Evolutionary conservation across 37 sponge, comb jelly and placozoan genomes (phyloP).

Genomic region (Ephydatia muelleri): DNA sequence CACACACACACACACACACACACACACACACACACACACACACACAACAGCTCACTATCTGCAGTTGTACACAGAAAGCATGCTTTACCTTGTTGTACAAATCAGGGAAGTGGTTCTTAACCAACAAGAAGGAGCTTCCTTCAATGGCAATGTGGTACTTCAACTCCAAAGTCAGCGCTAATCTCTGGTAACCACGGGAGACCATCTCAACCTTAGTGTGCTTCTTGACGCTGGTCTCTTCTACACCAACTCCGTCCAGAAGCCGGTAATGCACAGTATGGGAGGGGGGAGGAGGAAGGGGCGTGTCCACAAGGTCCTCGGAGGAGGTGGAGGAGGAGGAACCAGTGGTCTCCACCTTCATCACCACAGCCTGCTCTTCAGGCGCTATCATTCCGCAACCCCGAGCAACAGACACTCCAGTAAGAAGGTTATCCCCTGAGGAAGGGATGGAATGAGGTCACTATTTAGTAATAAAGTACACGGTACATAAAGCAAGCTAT

Average conservation of each 20-base stretch:
- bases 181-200: not conserved
- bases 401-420: constrained; percentile 84
- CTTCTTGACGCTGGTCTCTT: not conserved
- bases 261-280: not conserved
- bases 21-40: not conserved
- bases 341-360: constrained; percentile 23
- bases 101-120: constrained; percentile 27
- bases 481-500: too few species aligned
- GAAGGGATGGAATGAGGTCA: not conserved
- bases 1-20: not conserved
- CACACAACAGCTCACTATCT: too few species aligned
- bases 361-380: constrained; percentile 21
- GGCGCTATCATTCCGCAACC: constrained; percentile 80
- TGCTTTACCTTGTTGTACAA: not conserved
- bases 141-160: constrained; percentile 41
- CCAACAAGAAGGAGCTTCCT: constrained; percentile 43
- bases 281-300: not conserved
- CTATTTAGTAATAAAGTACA: not conserved
- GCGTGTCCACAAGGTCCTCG: constrained; percentile 24
- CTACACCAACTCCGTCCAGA: not conserved
- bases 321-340: not conserved
- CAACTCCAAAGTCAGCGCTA: not conserved
- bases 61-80: not conserved
- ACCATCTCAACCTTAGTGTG: not conserved
- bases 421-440: constrained; percentile 86